phyloP scores from a whole-genome alignment of 1,140 invertebrate species.

The Pogonomyrmex barbatus region DNA sequence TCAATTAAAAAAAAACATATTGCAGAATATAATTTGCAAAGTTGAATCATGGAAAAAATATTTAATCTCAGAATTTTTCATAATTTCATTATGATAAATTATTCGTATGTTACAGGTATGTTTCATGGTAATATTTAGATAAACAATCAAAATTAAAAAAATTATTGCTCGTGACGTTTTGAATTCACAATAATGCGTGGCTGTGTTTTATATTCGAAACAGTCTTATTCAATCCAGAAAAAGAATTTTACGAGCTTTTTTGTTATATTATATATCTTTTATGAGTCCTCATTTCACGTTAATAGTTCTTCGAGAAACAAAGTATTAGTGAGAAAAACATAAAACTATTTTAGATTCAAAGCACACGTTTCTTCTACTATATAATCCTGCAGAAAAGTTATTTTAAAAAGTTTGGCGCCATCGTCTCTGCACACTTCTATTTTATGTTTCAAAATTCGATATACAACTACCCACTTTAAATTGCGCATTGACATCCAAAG shows the following conservation, averaged over 20 bases:
- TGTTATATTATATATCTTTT: slow-evolving; percentile 8
- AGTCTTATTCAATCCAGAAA: background rate
- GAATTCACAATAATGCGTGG: background rate
- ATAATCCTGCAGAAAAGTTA: background rate
- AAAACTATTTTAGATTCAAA: slow-evolving; percentile 15
- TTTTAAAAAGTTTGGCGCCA: background rate
- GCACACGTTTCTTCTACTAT: background rate
- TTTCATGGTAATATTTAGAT: background rate
- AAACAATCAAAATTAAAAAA: background rate
- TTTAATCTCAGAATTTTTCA: background rate
- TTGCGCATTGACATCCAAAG: background rate
- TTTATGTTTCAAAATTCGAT: background rate
- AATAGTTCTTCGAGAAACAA: background rate
- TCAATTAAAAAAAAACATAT: background rate
- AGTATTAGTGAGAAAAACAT: background rate
- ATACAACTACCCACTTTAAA: background rate
- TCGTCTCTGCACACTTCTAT: background rate
- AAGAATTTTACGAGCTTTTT: slow-evolving; percentile 21
- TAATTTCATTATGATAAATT: background rate
- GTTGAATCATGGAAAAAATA: background rate
- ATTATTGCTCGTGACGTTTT: background rate
- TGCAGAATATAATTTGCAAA: background rate
- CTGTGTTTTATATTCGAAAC: background rate
- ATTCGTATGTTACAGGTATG: background rate
- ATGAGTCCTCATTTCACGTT: background rate